A percentile compares a stretch with the other conserved stretches of the same genome.
phyloP scores from a whole-genome alignment of 2,888 invertebrate species.

The Endotricha flammealis region DNA sequence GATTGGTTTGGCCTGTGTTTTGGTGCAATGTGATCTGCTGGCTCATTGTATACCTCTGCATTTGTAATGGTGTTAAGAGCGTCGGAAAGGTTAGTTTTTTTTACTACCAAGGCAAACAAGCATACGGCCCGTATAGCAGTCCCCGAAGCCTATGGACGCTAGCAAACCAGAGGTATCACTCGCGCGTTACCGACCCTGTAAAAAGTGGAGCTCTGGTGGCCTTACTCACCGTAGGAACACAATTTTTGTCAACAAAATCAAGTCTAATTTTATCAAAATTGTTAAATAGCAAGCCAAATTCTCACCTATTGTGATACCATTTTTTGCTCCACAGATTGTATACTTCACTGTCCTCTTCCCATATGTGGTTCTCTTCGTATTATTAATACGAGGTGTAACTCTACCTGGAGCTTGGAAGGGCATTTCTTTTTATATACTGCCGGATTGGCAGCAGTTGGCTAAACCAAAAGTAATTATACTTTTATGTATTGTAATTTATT shows the following conservation, averaged over 20 bases:
- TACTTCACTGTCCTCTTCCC: conserved; percentile 94
- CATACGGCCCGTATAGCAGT: no score
- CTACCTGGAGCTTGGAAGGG: conserved; percentile 88
- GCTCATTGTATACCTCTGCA: conserved; percentile 89
- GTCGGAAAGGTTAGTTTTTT: conserved; percentile 84
- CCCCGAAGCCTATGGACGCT: no score
- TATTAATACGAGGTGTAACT: conserved; percentile 87
- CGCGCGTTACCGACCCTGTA: no score
- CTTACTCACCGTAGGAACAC: no score
- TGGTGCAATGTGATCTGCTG: conserved; percentile 86
- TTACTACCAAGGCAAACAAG: no score
- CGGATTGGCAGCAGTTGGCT: conserved; percentile 85
- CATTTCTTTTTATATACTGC: conserved; percentile 86
- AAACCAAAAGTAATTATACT: conserved; percentile 83
- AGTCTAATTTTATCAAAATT: no score
- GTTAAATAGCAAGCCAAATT: no score
- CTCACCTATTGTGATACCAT: no score
- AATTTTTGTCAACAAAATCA: no score
- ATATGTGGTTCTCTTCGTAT: conserved; percentile 83
- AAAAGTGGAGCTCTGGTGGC: no score
- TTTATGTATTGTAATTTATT: no score
- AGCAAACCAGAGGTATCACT: no score
- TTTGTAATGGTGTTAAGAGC: conserved; percentile 91
- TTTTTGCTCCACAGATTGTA: conserved; percentile 68
- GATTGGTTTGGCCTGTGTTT: conserved; percentile 89